Evolutionary conservation across 2,797 vertebrate genomes (phyloP).

Genomic region (Notolepis coatsorum): DNA sequence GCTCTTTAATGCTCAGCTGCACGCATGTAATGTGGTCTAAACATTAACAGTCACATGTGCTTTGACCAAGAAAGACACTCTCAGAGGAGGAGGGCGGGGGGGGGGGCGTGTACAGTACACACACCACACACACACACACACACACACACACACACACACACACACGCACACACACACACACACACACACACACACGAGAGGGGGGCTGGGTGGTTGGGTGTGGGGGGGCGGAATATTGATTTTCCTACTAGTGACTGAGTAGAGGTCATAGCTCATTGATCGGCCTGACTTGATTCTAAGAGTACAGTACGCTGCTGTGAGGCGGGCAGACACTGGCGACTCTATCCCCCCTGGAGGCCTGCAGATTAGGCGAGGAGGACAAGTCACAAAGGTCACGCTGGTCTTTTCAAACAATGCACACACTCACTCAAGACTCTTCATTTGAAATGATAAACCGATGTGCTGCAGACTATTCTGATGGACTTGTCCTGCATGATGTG

Average conservation of each 20-base stretch:
- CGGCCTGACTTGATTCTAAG: conserved; percentile 30
- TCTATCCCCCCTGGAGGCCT: neutral
- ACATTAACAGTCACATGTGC: conserved; percentile 44
- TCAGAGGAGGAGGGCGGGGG: neutral
- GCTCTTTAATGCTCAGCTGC: conserved; percentile 29
- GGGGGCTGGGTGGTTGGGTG: too few species aligned
- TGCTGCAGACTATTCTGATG: too few species aligned
- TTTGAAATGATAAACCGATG: neutral
- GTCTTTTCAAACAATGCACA: conserved; percentile 25
- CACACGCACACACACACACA: neutral
- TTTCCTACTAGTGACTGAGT: conserved; percentile 53
- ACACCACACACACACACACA: neutral
- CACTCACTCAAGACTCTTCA: neutral
- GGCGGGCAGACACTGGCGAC: neutral
- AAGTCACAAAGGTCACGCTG: conserved; percentile 23
- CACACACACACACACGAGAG: conserved; percentile 2
- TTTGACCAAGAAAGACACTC: conserved; percentile 13
- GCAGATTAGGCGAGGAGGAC: conserved; percentile 24
- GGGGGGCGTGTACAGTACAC: neutral
- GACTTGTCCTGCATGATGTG: too few species aligned
- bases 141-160: neutral
- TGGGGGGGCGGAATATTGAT: conserved; percentile 40
- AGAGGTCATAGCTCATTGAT: conserved; percentile 56
- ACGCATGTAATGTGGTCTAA: conserved; percentile 28
- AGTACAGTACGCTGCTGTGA: conserved; percentile 12